phyloP scores from a whole-genome alignment of 2,113 vertebrate species.

The Phrynosoma platyrhinos region DNA sequence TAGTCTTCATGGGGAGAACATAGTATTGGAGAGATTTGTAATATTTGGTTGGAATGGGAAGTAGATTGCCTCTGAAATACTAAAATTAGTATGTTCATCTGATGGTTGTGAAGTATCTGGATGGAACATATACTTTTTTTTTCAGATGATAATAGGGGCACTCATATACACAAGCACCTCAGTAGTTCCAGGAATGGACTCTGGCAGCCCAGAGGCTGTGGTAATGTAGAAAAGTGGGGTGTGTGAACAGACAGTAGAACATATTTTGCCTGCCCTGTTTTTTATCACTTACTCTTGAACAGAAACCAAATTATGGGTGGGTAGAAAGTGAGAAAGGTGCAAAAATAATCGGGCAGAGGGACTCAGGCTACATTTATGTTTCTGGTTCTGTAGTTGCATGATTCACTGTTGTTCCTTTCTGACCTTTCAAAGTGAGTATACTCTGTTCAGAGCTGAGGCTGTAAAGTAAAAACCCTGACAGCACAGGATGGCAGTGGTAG shows the following conservation, averaged over 20 bases:
- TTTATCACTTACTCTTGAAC: background rate
- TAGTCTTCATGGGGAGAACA: background rate
- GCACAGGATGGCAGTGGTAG: background rate
- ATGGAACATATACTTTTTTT: background rate
- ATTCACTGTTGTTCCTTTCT: background rate
- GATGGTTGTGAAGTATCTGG: background rate
- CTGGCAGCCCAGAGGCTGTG: background rate
- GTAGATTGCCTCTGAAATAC: background rate
- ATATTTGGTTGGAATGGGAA: background rate
- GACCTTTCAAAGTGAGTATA: background rate
- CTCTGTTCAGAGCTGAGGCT: background rate
- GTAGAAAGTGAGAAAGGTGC: too few relatives aligned
- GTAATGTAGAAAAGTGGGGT: background rate
- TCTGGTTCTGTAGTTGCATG: background rate
- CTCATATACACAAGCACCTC: background rate
- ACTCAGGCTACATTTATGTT: too few relatives aligned
- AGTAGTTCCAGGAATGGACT: background rate
- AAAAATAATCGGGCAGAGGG: too few relatives aligned
- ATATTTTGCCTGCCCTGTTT: too few relatives aligned
- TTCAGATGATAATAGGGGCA: background rate
- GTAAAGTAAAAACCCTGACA: background rate
- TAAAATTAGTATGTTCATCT: background rate
- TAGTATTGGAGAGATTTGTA: background rate
- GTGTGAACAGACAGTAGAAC: background rate
- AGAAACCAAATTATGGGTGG: background rate